Evolutionary conservation across 2,888 invertebrate species (phyloP).

Genomic region (Coelinius sp.): DNA sequence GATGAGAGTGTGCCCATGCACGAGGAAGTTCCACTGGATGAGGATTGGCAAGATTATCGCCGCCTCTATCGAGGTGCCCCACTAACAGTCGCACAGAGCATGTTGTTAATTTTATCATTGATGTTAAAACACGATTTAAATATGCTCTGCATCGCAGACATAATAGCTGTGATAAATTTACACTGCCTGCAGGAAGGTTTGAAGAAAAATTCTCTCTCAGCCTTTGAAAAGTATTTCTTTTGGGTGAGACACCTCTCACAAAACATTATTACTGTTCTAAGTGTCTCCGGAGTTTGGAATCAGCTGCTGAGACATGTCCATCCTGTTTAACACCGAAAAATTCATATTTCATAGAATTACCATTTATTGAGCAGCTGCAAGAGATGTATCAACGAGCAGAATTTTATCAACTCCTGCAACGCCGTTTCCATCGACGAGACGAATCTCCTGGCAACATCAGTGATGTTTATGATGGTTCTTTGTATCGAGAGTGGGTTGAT

Average conservation of each 20-base stretch:
- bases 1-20: background rate
- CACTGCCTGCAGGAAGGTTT: conserved; percentile 15
- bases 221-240: conserved; percentile 19
- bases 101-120: conserved; percentile 26
- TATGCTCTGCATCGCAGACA: conserved; percentile 12
- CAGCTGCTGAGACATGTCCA: background rate
- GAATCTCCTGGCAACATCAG: background rate
- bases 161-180: conserved; percentile 14
- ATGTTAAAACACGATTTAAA: conserved; percentile 14
- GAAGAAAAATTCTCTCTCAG: conserved; percentile 5
- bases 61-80: conserved; percentile 20
- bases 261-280: conserved; percentile 26
- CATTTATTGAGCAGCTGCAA: conserved; percentile 10
- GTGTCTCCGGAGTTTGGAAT: background rate
- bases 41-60: background rate
- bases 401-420: conserved; percentile 10
- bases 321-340: conserved; percentile 6
- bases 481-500: conserved; percentile 32
- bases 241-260: background rate
- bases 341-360: conserved; percentile 27
- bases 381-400: background rate
- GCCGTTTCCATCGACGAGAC: conserved; percentile 2
- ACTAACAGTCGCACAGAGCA: conserved; percentile 24
- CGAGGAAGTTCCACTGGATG: background rate
- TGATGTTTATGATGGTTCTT: conserved; percentile 42